Evolutionary conservation across 2,797 vertebrate species (phyloP).

Genomic region (Hydrocynus forskahlii): DNA sequence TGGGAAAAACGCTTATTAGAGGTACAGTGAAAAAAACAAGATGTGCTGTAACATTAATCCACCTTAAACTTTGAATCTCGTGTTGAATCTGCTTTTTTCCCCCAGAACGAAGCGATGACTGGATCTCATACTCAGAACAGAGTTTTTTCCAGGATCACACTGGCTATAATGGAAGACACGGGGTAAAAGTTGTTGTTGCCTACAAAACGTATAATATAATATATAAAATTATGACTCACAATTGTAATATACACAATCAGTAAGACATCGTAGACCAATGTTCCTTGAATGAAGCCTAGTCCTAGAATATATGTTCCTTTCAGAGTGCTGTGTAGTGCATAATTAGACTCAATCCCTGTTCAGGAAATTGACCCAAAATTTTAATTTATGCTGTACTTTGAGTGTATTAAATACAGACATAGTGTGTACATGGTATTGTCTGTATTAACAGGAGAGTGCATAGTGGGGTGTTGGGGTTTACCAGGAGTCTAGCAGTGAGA

Average conservation of each 20-base stretch:
- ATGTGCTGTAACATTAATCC: neutral
- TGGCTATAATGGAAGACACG: slow-evolving; percentile 97
- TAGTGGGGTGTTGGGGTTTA: neutral
- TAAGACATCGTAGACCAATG: neutral
- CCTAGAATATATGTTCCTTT: too few species aligned
- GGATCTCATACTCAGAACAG: slow-evolving; percentile 97
- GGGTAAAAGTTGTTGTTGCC: slow-evolving; percentile 76
- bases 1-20: slow-evolving; percentile 96
- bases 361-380: too few species aligned
- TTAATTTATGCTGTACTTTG: neutral
- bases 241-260: neutral
- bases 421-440: neutral
- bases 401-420: neutral
- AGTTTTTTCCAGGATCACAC: slow-evolving; percentile 93
- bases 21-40: slow-evolving; percentile 71
- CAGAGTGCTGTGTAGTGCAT: too few species aligned
- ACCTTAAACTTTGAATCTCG: neutral
- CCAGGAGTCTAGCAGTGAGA: neutral
- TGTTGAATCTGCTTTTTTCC: slow-evolving; percentile 30
- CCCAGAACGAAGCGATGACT: slow-evolving; percentile 98
- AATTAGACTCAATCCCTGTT: too few species aligned
- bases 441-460: neutral
- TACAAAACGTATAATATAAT: neutral
- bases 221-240: neutral
- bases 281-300: too few species aligned